These are phyloP conservation scores for Tenthredo scrophulariae DNA, from an alignment of 2,888 invertebrate species.

Conservation along the genomic window DNA sequence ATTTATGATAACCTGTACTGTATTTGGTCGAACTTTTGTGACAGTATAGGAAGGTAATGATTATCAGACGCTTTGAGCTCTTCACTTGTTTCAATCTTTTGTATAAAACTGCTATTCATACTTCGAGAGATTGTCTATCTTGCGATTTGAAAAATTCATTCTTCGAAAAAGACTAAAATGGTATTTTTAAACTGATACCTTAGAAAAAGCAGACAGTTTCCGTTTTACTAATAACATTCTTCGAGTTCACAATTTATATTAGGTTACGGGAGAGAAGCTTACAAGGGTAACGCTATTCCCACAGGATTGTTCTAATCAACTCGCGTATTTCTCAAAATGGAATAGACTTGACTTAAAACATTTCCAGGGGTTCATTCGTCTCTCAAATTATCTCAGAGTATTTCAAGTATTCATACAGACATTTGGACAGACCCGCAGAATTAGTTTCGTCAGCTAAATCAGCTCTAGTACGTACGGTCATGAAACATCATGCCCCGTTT, in stretches of 20 bases:
- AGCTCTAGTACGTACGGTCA: background rate
- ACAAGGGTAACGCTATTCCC: slow-evolving; percentile 2
- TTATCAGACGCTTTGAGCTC: background rate
- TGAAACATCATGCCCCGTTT: background rate
- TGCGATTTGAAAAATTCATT: background rate
- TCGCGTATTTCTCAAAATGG: background rate
- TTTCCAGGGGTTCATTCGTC: background rate
- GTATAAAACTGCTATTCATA: background rate
- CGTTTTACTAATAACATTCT: background rate
- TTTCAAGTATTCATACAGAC: background rate
- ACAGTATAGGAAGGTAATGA: background rate
- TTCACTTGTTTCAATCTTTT: background rate
- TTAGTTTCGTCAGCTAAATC: background rate
- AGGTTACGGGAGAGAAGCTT: background rate
- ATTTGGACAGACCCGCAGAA: background rate
- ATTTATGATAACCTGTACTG: background rate
- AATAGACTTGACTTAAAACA: slow-evolving; percentile 11
- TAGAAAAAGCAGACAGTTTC: background rate
- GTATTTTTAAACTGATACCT: background rate
- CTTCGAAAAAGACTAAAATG: background rate
- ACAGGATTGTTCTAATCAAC: background rate
- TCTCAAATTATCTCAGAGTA: background rate
- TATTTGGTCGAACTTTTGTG: background rate
- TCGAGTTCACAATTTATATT: background rate
- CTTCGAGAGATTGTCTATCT: background rate